These are phyloP conservation scores for Spea hammondii DNA, from an alignment of 2,797 vertebrate genomes.

Conservation along the genomic window DNA sequence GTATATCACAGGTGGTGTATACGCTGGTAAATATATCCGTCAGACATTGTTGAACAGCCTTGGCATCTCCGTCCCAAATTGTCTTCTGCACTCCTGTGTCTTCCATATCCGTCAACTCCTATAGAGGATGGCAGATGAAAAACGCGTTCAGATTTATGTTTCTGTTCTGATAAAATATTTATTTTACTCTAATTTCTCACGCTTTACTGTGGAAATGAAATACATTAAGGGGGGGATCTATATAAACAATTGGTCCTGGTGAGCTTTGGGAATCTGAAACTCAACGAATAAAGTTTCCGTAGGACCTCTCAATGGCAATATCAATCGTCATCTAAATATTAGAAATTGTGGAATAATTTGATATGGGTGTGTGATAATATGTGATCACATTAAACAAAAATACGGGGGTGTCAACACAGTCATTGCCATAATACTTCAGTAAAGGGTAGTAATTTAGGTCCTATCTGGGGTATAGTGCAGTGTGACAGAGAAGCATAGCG, in stretches of 20 bases:
- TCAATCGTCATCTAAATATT: too few relatives aligned
- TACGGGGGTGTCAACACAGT: neutral
- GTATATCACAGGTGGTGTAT: conserved; percentile 95
- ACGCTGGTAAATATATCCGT: conserved; percentile 98
- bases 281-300: too few relatives aligned
- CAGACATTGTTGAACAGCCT: conserved; percentile 93
- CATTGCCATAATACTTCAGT: neutral
- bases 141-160: neutral
- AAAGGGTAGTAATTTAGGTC: conserved; percentile 11
- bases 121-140: neutral
- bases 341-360: too few relatives aligned
- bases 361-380: too few relatives aligned
- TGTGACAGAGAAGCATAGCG: conserved; percentile 64
- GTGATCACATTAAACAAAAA: neutral
- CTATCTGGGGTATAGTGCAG: conserved; percentile 51
- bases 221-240: too few relatives aligned
- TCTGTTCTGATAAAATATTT: too few relatives aligned
- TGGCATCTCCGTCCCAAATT: conserved; percentile 90
- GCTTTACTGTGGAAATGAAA: too few relatives aligned
- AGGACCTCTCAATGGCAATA: too few relatives aligned
- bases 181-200: too few relatives aligned
- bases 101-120: conserved; percentile 76
- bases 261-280: too few relatives aligned
- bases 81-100: conserved; percentile 83
- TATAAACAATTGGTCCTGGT: too few relatives aligned